These are phyloP conservation scores for Neodiprion fabricii DNA, from an alignment of 1,140 invertebrate genomes.

Conservation along the genomic window DNA sequence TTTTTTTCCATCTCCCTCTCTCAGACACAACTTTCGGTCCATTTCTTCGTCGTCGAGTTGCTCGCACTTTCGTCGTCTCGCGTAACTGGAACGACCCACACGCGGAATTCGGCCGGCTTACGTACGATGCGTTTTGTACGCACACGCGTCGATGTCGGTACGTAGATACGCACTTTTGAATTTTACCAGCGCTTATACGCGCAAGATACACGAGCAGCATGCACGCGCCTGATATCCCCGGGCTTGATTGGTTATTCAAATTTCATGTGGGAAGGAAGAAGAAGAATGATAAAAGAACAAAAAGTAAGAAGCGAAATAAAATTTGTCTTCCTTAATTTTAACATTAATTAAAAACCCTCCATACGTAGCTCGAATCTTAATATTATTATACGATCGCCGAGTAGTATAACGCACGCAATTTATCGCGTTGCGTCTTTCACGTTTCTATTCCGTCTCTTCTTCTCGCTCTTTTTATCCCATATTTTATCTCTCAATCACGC, in stretches of 20 bases:
- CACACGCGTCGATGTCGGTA: neutral
- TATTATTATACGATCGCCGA: no score
- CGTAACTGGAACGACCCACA: conserved; percentile 47
- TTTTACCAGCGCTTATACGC: no score
- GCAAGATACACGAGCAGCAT: neutral
- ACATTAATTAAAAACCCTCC: no score
- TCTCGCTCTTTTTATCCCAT: no score
- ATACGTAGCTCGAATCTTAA: no score
- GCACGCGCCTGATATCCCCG: neutral
- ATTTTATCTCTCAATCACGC: no score
- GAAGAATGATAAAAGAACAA: no score
- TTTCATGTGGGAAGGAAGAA: neutral
- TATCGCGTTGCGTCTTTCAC: no score
- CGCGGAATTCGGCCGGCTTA: conserved; percentile 17
- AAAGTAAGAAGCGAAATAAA: no score
- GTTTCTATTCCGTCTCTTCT: no score
- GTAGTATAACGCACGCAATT: no score
- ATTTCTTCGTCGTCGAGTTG: conserved; percentile 5
- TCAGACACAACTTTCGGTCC: conserved; percentile 9
- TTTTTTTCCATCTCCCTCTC: conserved; percentile 14
- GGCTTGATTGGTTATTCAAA: conserved; percentile 7
- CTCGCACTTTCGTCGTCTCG: conserved; percentile 26
- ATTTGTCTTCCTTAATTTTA: no score
- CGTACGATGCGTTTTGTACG: neutral
- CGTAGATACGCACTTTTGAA: neutral